A percentile compares a stretch with the other conserved stretches of the same genome.
Conservation (phyloP, 1,140 invertebrate genomes). For the Pseudobourletiella spinata region DNA sequence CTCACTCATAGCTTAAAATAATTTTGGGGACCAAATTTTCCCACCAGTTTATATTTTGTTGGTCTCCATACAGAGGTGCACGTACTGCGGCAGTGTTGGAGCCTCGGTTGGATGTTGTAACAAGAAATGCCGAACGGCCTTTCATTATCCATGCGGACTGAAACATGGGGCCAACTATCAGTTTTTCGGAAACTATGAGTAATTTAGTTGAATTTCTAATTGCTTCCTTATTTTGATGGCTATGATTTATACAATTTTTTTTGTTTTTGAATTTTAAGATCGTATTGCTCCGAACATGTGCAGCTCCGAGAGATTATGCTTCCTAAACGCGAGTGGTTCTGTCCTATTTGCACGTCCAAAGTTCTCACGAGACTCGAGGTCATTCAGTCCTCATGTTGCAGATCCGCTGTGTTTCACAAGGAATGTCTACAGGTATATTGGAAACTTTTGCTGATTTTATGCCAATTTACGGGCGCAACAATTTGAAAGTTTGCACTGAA, state of each 20-base stretch:
- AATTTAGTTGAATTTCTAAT: slow-evolving; percentile 19
- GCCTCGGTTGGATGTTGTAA: slow-evolving; percentile 55
- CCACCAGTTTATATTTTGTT: slow-evolving; percentile 8
- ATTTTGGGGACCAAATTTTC: too few species aligned
- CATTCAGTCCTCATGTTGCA: slow-evolving; percentile 6
- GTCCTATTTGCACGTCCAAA: slow-evolving; percentile 49
- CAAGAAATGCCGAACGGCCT: slow-evolving; percentile 47
- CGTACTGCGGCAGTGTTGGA: slow-evolving; percentile 50
- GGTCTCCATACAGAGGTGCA: slow-evolving; percentile 46
- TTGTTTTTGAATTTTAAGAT: slow-evolving; percentile 43
- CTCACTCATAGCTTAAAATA: too few species aligned
- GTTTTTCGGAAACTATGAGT: slow-evolving; percentile 55
- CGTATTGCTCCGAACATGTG: slow-evolving; percentile 52
- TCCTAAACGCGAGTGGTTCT: slow-evolving; percentile 32
- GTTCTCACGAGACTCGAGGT: slow-evolving; percentile 29
- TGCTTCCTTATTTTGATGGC: background rate
- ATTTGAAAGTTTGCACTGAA: too few species aligned
- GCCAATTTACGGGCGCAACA: too few species aligned
- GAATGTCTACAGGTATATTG: slow-evolving; percentile 23
- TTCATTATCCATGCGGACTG: slow-evolving; percentile 56
- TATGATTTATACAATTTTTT: slow-evolving; percentile 8
- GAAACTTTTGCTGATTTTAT: too few species aligned
- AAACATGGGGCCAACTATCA: slow-evolving; percentile 49
- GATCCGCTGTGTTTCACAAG: slow-evolving; percentile 18
- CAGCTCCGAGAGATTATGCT: slow-evolving; percentile 46